phyloP scores from a whole-genome alignment of 2,797 vertebrate genomes.

The Arnoldichthys spilopterus region DNA sequence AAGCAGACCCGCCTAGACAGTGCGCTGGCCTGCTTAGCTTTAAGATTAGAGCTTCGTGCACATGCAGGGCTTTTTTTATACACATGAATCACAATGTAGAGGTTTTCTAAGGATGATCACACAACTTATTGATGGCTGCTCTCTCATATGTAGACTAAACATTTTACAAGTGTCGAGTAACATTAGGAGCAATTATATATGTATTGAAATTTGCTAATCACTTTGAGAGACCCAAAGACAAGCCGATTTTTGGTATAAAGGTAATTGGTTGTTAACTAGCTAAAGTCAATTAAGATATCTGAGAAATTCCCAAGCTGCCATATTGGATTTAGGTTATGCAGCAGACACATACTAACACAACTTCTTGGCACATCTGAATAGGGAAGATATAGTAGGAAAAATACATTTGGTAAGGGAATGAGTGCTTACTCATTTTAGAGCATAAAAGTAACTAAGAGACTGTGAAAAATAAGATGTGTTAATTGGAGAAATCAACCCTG shows the following conservation, averaged over 20 bases:
- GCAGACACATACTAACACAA: too few species aligned
- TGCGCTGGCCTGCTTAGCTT: not conserved
- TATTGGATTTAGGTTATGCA: not conserved
- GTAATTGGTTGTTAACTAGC: not conserved
- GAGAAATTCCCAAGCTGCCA: not conserved
- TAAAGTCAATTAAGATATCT: not conserved
- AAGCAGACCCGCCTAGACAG: conserved; percentile 8
- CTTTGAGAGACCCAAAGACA: not conserved
- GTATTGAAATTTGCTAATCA: not conserved
- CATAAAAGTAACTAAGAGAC: too few species aligned
- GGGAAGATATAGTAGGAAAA: too few species aligned
- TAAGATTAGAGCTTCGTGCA: not conserved
- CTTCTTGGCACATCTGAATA: too few species aligned
- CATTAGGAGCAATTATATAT: not conserved
- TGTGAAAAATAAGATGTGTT: not conserved
- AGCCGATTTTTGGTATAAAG: too few species aligned
- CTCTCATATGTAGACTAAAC: not conserved
- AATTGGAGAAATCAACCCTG: not conserved
- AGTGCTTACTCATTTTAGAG: too few species aligned
- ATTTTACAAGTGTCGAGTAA: not conserved
- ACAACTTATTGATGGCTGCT: not conserved
- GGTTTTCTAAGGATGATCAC: not conserved
- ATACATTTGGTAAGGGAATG: too few species aligned
- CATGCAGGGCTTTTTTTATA: not conserved
- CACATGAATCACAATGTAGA: not conserved